Percentiles rank a stretch among this genome's conserved stretches.
phyloP scores from a whole-genome alignment of 2,888 invertebrate genomes.

The Flexamia atlantica region DNA sequence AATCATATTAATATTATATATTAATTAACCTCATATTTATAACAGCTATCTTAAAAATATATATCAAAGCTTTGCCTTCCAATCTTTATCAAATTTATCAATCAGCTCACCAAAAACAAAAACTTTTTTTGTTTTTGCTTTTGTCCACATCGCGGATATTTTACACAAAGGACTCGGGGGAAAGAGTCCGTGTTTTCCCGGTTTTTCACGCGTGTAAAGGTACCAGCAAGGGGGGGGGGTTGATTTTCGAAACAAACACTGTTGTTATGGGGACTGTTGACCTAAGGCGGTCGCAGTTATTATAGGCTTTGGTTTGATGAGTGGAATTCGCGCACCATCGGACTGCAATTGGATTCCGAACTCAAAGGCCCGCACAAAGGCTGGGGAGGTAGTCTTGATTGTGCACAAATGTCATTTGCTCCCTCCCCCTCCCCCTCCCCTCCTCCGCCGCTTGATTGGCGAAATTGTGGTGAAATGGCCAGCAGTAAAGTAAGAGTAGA shows the following conservation, averaged over 20 bases:
- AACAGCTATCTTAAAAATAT: too few species aligned
- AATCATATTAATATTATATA: too few species aligned
- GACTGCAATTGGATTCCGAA: conserved; percentile 59
- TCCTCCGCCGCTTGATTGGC: conserved; percentile 58
- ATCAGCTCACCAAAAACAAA: too few species aligned
- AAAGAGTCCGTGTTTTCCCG: not conserved
- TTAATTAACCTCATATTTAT: too few species aligned
- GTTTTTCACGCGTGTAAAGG: conserved; percentile 31
- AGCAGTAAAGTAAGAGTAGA: not conserved
- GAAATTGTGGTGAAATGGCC: conserved; percentile 63
- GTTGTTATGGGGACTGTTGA: conserved; percentile 15
- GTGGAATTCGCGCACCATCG: conserved; percentile 43
- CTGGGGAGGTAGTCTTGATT: conserved; percentile 45
- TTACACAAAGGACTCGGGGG: not conserved
- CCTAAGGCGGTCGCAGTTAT: conserved; percentile 45
- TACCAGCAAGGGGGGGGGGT: not conserved
- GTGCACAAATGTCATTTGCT: conserved; percentile 39
- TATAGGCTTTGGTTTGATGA: conserved; percentile 57
- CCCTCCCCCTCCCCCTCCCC: not conserved
- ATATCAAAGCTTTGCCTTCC: too few species aligned
- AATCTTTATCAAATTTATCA: too few species aligned
- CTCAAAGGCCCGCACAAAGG: conserved; percentile 60
- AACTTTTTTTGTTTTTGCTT: too few species aligned
- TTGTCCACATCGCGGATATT: not conserved
- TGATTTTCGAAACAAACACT: conserved; percentile 41